Conservation (phyloP, 2,113 vertebrate species). For the Podocnemis expansa region DNA sequence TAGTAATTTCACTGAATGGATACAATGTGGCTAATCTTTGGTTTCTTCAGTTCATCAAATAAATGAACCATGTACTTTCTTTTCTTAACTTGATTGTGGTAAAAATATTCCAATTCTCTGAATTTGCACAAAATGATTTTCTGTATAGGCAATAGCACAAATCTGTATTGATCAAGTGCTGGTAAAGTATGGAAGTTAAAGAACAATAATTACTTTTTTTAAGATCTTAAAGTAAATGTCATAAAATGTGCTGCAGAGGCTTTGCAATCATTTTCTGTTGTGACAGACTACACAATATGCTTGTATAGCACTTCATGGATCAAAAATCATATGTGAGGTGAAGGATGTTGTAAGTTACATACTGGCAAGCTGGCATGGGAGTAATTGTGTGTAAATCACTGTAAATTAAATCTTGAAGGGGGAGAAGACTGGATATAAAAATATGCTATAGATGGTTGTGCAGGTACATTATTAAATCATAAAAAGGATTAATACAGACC, state of each 20-base stretch:
- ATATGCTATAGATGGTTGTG: not conserved
- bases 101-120: slow-evolving; percentile 11
- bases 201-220: slow-evolving; percentile 44
- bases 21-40: not conserved
- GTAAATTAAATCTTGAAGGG: not conserved
- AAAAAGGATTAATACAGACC: not conserved
- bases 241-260: slow-evolving; percentile 30
- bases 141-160: slow-evolving; percentile 17
- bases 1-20: not conserved
- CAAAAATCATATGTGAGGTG: not conserved
- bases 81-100: not conserved
- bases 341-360: not conserved
- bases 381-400: not conserved
- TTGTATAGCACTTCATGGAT: not conserved
- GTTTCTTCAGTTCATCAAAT: not conserved
- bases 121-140: slow-evolving; percentile 21
- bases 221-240: slow-evolving; percentile 25
- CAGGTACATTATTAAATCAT: not conserved
- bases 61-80: slow-evolving; percentile 5
- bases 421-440: not conserved
- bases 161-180: slow-evolving; percentile 48
- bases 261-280: slow-evolving; percentile 35
- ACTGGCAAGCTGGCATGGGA: not conserved
- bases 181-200: slow-evolving; percentile 56
- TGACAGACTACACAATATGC: not conserved